Conservation (phyloP, 1,140 invertebrate species). For the Drosophila mauritiana region DNA sequence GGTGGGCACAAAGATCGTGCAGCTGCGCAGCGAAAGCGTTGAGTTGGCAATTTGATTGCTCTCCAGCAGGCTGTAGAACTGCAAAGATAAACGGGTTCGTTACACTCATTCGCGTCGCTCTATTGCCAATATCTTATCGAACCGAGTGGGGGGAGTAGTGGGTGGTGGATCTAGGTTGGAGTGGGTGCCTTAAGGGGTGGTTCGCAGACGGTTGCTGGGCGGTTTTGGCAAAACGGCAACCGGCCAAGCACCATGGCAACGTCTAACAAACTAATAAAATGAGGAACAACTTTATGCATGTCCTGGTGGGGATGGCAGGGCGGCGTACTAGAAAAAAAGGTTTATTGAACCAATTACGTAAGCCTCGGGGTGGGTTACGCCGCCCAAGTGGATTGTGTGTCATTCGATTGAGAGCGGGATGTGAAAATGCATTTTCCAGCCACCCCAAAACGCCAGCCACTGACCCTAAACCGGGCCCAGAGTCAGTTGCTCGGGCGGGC, state of each 20-base stretch:
- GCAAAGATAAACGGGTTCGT: conserved; percentile 85
- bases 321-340: conserved; percentile 43
- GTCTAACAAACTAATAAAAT: conserved; percentile 65
- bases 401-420: conserved; percentile 54
- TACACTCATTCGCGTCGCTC: conserved; percentile 41
- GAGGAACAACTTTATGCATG: conserved; percentile 50
- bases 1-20: conserved; percentile 92
- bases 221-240: conserved; percentile 58
- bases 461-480: conserved; percentile 52
- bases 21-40: conserved; percentile 88
- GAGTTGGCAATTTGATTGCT: conserved; percentile 88
- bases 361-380: conserved; percentile 33
- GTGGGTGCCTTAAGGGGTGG: conserved; percentile 21
- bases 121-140: conserved; percentile 49
- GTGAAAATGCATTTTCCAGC: conserved; percentile 67
- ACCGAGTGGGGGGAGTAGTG: conserved; percentile 19
- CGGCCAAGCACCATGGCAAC: conserved; percentile 68
- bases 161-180: conserved; percentile 25
- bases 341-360: conserved; percentile 83
- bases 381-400: conserved; percentile 41
- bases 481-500: conserved; percentile 5
- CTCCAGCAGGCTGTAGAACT: conserved; percentile 90
- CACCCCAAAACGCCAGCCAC: conserved; percentile 63
- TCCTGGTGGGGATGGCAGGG: conserved; percentile 22
- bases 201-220: conserved; percentile 25